phyloP scores from a whole-genome alignment of 2,113 vertebrate genomes.

The Erythrocebus patas region DNA sequence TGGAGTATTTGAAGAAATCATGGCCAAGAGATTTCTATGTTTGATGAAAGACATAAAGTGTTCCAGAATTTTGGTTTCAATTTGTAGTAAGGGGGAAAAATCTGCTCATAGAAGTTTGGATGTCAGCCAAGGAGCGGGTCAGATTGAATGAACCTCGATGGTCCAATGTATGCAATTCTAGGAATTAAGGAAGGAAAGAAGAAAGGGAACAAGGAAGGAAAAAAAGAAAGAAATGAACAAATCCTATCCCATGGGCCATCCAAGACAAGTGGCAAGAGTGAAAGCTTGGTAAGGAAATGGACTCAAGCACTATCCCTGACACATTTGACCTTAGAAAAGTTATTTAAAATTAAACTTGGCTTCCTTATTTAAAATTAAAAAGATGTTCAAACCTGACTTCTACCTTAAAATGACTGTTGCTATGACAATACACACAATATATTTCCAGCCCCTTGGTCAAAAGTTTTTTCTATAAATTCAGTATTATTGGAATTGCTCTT shows the following conservation, averaged over 20 bases:
- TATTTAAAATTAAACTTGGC: slow-evolving; percentile 8
- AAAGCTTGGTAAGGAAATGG: not conserved
- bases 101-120: not conserved
- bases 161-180: not conserved
- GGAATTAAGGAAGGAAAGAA: not conserved
- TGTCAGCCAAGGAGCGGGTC: not conserved
- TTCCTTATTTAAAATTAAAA: slow-evolving; percentile 43
- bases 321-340: slow-evolving; percentile 37
- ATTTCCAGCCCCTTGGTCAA: slow-evolving; percentile 30
- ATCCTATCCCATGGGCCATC: not conserved
- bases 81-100: not conserved
- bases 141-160: not conserved
- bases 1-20: not conserved
- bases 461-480: slow-evolving; percentile 24
- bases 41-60: not conserved
- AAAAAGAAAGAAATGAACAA: not conserved
- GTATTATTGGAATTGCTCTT: slow-evolving; percentile 45
- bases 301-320: not conserved
- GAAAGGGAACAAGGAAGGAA: rapidly evolving
- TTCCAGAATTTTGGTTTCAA: not conserved
- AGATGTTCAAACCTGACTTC: slow-evolving; percentile 3
- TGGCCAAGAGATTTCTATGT: not conserved
- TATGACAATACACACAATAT: slow-evolving; percentile 13
- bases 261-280: not conserved
- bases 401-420: not conserved